These are phyloP conservation scores for Kryphioiulus occultus DNA, from an alignment of 2,888 invertebrate species.

Conservation along the genomic window DNA sequence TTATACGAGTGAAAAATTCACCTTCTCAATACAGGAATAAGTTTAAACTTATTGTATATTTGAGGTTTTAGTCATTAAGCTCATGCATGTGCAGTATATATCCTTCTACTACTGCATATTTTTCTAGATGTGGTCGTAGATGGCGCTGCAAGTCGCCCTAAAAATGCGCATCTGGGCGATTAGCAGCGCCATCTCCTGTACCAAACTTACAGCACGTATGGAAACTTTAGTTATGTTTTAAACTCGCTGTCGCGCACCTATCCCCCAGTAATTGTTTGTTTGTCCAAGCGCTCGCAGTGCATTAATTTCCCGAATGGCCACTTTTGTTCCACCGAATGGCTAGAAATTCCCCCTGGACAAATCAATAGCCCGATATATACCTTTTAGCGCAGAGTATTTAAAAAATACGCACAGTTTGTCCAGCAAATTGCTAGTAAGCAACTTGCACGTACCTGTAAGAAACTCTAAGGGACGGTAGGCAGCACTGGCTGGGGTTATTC, in stretches of 20 bases:
- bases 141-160: too few relatives aligned
- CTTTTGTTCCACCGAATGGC: not conserved
- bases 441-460: too few relatives aligned
- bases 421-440: not conserved
- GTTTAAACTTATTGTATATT: not conserved
- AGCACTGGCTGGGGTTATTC: not conserved
- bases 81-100: not conserved
- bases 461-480: too few relatives aligned
- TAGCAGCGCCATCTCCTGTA: too few relatives aligned
- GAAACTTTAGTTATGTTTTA: not conserved
- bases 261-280: not conserved
- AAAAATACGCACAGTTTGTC: not conserved
- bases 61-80: not conserved
- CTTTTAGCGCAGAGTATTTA: not conserved
- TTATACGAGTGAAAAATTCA: too few relatives aligned
- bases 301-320: slow-evolving; percentile 23
- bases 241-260: not conserved
- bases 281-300: not conserved
- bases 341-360: not conserved
- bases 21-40: not conserved
- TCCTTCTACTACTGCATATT: not conserved
- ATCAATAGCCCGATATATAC: slow-evolving; percentile 7
- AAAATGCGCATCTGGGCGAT: too few relatives aligned
- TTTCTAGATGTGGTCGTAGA: not conserved
- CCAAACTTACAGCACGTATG: not conserved